Base-by-base conservation (phyloP, 30 jellyfish, hydroid and myxozoan species). In the Aurelia coerulea region DNA sequence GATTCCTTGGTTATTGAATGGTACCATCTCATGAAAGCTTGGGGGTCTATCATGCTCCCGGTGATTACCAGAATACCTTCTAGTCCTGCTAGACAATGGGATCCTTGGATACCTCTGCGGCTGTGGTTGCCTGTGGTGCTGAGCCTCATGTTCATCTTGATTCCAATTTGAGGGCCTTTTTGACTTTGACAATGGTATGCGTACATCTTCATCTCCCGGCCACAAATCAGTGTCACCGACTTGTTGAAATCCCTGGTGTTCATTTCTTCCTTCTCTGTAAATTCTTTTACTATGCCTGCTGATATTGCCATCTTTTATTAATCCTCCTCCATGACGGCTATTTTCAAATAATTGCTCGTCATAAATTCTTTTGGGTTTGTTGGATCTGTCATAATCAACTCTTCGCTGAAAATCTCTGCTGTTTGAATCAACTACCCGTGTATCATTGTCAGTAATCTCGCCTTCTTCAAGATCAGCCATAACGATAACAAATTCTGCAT, bases 381-480 rank as follows among this genome's bases (percentile, higher is more conserved):
- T 59, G 70, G 35, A 60, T 60, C 35, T 17, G 15, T 60, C 8
- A 7, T 0, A 60, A 17, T 23, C 35, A 4, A 6, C 70, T 60
- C 70, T 17, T 17, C 70, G 35, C 13, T 60, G 31, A 60, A 23
- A 10, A 60, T n/a, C 31, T n/a, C 70, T 17, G 37, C 4, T 60
- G 33, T 17, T 60, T 35, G 70, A 23, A 60, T n/a, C 31, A 13
- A n/a, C 70, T 60, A 16, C 29, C 18, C 64, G 63, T 5, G 23
- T n/a, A 23, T 63, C 78, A 10, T 15, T 35, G 17, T 78, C 88
- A 17, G 64, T 19, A 65, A 78, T 78, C 60, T 78, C 88, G 17
- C 88, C 88, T 78, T 78, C 88, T 35, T 78, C 88, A 3, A 78
- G 77, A 23, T 78, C 88, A 10, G 78, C 68, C 88, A 78, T 78